A percentile compares a stretch with the other conserved stretches of the same genome.
phyloP scores from a whole-genome alignment of 1,140 invertebrate genomes.

The Conus ventricosus region DNA sequence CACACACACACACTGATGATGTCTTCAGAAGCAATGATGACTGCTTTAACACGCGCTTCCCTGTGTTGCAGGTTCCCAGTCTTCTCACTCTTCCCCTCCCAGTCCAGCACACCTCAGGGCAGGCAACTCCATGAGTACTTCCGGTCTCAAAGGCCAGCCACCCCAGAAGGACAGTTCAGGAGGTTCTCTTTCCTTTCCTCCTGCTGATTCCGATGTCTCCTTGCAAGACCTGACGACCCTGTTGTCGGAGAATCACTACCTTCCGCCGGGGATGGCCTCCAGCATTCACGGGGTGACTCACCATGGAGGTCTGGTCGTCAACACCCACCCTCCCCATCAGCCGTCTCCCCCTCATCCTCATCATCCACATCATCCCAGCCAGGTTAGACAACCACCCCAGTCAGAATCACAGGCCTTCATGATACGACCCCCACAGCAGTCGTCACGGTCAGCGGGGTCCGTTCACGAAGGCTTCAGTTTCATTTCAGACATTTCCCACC shows the following conservation, averaged over 20 bases:
- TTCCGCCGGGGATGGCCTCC: neutral
- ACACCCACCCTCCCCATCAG: neutral
- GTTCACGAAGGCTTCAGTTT: conserved; percentile 19
- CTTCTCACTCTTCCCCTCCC: neutral
- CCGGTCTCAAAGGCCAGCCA: neutral
- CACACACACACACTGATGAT: no score
- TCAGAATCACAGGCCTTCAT: conserved; percentile 12
- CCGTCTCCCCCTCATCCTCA: neutral
- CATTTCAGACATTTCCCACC: conserved; percentile 17
- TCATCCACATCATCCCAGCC: neutral
- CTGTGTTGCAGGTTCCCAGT: neutral
- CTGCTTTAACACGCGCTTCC: no score
- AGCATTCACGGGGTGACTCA: conserved; percentile 23
- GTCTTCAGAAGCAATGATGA: no score
- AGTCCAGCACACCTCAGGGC: neutral
- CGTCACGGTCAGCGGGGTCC: neutral
- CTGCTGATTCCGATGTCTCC: neutral
- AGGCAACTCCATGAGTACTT: neutral
- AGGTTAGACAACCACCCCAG: neutral
- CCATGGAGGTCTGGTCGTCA: conserved; percentile 13
- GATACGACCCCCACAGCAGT: conserved; percentile 30
- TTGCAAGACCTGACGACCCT: conserved; percentile 18
- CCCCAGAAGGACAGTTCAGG: neutral
- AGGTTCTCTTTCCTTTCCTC: neutral
- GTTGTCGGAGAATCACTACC: neutral